Percentiles rank a stretch among this genome's conserved stretches.
Evolutionary conservation across 2,113 vertebrate species (phyloP).

Genomic region (Corythaixoides concolor): DNA sequence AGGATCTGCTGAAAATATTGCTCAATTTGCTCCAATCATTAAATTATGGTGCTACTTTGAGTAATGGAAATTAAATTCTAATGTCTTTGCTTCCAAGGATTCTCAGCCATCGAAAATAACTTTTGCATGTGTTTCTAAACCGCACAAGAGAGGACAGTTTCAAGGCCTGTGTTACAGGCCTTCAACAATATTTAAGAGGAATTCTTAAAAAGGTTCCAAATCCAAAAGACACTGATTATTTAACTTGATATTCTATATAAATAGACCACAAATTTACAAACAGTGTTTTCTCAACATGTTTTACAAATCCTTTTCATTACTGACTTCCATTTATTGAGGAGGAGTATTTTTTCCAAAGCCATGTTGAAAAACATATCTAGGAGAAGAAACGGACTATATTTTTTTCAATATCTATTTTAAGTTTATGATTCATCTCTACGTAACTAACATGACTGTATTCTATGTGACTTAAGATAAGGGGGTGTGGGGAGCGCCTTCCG

Average conservation of each 20-base stretch:
- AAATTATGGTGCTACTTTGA: not conserved
- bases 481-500: not conserved
- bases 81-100: not conserved
- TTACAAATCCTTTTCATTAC: not conserved
- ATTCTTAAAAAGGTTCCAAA: not conserved
- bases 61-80: not conserved
- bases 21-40: not conserved
- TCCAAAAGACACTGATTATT: not conserved
- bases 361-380: not conserved
- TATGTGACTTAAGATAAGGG: not conserved
- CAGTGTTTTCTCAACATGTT: not conserved
- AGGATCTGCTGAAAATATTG: not conserved
- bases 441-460: not conserved
- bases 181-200: not conserved
- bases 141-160: not conserved
- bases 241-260: not conserved
- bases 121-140: not conserved
- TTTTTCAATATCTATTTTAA: slow-evolving; percentile 3
- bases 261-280: not conserved
- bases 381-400: not conserved
- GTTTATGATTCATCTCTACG: not conserved
- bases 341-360: not conserved
- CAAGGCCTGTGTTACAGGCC: not conserved
- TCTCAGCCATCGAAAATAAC: not conserved
- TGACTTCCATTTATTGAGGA: not conserved